Evolutionary conservation across 1,140 invertebrate genomes (phyloP).

Genomic region (Eumaeus atala): DNA sequence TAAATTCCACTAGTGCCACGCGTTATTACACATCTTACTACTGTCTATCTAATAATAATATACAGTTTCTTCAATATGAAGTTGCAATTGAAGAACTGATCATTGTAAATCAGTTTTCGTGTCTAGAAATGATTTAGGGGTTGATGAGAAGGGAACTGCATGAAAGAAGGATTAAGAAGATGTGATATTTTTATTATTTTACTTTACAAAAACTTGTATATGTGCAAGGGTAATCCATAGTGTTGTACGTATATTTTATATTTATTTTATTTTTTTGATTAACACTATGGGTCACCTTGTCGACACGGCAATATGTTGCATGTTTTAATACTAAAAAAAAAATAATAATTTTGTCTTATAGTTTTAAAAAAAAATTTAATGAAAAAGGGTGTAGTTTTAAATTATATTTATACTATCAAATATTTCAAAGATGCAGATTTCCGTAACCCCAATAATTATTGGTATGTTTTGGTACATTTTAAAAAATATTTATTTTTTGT

Average conservation of each 20-base stretch:
- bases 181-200: slow-evolving; percentile 66
- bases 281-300: slow-evolving; percentile 22
- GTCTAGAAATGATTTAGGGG: slow-evolving; percentile 33
- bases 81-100: slow-evolving; percentile 23
- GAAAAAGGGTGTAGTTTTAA: slow-evolving; percentile 27
- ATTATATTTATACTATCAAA: slow-evolving; percentile 21
- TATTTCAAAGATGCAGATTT: slow-evolving; percentile 42
- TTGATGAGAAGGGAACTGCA: slow-evolving; percentile 49
- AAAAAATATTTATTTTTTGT: slow-evolving; percentile 8
- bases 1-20: slow-evolving; percentile 48
- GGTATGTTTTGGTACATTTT: slow-evolving; percentile 14
- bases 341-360: slow-evolving; percentile 22
- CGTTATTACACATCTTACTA: slow-evolving; percentile 42
- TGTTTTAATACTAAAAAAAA: slow-evolving; percentile 30
- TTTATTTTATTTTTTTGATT: slow-evolving; percentile 29
- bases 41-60: slow-evolving; percentile 32
- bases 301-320: slow-evolving; percentile 18
- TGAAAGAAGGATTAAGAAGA: slow-evolving; percentile 51
- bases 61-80: slow-evolving; percentile 23
- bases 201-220: slow-evolving; percentile 42
- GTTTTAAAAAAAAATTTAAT: slow-evolving; percentile 18
- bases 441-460: slow-evolving; percentile 39
- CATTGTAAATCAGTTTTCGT: slow-evolving; percentile 25
- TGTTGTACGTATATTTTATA: slow-evolving; percentile 28
- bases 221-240: slow-evolving; percentile 24